A percentile compares a stretch with the other conserved stretches of the same genome.
Evolutionary conservation across 2,888 invertebrate species (phyloP).

Genomic region (Perdita meconis): DNA sequence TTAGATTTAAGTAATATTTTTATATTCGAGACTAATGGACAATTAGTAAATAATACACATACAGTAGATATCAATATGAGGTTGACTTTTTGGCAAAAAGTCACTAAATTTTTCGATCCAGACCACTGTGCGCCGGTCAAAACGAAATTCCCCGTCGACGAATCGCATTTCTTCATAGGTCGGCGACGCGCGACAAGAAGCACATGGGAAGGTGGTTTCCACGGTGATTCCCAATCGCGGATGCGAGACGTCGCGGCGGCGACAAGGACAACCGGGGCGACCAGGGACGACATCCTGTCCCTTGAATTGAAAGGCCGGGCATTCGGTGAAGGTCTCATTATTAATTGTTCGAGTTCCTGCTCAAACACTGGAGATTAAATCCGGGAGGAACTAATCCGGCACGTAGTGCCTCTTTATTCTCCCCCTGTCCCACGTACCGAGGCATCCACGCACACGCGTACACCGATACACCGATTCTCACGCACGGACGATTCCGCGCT

Average conservation of each 20-base stretch:
- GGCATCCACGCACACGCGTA: slow-evolving; percentile 6
- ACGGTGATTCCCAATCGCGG: slow-evolving; percentile 68
- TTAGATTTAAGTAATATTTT: no score
- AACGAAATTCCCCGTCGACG: slow-evolving; percentile 5
- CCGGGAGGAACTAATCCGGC: slow-evolving; percentile 79
- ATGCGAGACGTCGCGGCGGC: slow-evolving; percentile 60
- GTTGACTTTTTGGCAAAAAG: no score
- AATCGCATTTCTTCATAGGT: neutral
- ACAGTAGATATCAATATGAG: no score
- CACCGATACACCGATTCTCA: neutral
- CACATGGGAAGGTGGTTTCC: slow-evolving; percentile 48
- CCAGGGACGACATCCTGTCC: slow-evolving; percentile 75
- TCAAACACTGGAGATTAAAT: slow-evolving; percentile 80
- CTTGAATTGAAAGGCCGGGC: slow-evolving; percentile 70
- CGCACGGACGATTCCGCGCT: neutral
- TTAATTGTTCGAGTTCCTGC: slow-evolving; percentile 83
- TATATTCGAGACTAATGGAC: no score
- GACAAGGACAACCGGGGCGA: slow-evolving; percentile 51
- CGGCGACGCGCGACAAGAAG: slow-evolving; percentile 6
- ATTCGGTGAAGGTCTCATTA: slow-evolving; percentile 73
- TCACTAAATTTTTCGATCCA: no score
- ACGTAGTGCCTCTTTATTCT: slow-evolving; percentile 69
- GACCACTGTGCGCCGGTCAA: no score
- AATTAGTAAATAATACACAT: no score
- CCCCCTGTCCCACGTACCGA: slow-evolving; percentile 47